Evolutionary conservation across 2,888 invertebrate genomes (phyloP), one percentile per base, ranked within the genome.

Genomic region (Drosophila subquinaria): DNA sequence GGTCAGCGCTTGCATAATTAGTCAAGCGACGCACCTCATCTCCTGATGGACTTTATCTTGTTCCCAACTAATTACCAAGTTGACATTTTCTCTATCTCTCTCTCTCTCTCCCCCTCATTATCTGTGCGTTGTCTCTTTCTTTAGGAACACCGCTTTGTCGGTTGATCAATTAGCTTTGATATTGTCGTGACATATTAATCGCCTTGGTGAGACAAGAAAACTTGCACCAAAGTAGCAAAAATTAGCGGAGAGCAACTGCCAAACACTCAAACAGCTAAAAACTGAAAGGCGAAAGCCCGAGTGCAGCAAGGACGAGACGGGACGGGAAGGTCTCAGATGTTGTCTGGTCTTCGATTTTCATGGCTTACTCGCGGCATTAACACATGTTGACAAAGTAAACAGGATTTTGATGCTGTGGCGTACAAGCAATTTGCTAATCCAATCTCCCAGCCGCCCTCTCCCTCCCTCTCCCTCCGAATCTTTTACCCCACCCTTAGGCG

Each of bases 311-410:
- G 23, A 45, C 23, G 13, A 13, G 8, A 23, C 13, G n/a, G n/a
- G n/a, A n/a, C 23, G 23, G 27, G 23, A 27, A 13, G 3, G 52
- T 17, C 79, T 60, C 67, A 62, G 70, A 73, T 79, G 80, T 68
- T 72, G 69, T 64, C 61, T 72, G 75, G 52, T 71, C 82, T 85
- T 88, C 86, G 88, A 85, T 82, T 76, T 75, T 60, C 53, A 38
- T 69, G 88, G 88, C 86, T 84, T 88, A 82, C 61, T 72, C 69
- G 59, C 73, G 79, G 88, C 79, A 90, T 89, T 88, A 91, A 88
- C 81, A 91, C 91, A 88, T 91, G 90, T 91, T 90, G 90, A 91
- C 90, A 91, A 83, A 89, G 88, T 90, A 90, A 90, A 90, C 82
- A 89, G 82, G 89, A 88, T 85, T 90, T 87, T 77, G 80, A 79